Evolutionary conservation across 2,113 vertebrate species (phyloP).

Genomic region (Sander vitreus): DNA sequence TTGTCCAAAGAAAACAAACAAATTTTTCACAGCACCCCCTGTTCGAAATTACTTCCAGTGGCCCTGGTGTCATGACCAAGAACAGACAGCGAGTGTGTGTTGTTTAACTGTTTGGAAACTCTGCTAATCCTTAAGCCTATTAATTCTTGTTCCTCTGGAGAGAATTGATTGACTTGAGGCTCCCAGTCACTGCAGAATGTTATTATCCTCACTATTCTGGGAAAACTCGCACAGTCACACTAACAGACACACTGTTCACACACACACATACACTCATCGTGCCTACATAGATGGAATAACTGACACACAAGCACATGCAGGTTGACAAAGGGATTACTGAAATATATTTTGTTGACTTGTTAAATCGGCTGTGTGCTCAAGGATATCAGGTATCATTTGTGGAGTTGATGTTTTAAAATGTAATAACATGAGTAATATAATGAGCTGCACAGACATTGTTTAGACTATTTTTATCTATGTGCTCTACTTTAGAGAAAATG

Average conservation of each 20-base stretch:
- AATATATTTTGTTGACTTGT: background rate
- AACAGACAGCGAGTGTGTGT: background rate
- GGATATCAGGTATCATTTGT: background rate
- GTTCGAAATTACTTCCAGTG: no score
- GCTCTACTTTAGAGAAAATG: background rate
- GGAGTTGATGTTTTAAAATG: background rate
- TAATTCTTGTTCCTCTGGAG: slow-evolving; percentile 42
- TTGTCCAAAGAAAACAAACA: no score
- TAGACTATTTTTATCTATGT: background rate
- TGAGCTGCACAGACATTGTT: background rate
- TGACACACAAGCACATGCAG: background rate
- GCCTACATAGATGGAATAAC: background rate
- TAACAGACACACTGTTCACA: background rate
- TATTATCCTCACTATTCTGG: slow-evolving; percentile 39
- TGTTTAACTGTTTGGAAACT: slow-evolving; percentile 46
- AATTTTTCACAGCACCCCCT: no score
- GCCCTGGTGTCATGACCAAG: slow-evolving; percentile 11
- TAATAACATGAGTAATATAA: background rate
- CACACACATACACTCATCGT: no score
- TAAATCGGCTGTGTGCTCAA: slow-evolving; percentile 1
- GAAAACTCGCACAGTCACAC: slow-evolving; percentile 23
- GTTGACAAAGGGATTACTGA: background rate
- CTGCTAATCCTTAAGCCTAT: slow-evolving; percentile 51
- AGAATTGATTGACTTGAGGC: slow-evolving; percentile 27
- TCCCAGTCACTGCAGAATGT: slow-evolving; percentile 29